Conservation (phyloP, 2,888 invertebrate genomes). For the Megalurothrips usitatus region DNA sequence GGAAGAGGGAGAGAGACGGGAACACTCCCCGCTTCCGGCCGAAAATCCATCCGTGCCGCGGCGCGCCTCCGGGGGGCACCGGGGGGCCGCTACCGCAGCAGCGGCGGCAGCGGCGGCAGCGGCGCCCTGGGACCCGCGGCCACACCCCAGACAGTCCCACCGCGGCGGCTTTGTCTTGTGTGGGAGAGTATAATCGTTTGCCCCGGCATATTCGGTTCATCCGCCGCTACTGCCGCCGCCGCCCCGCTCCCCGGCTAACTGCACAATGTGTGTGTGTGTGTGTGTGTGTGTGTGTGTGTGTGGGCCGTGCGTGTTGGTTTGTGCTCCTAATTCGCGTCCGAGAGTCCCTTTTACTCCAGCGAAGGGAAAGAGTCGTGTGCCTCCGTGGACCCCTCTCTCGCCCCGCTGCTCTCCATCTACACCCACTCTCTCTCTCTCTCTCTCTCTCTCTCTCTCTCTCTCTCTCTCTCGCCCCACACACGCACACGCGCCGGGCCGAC, state of each 20-base stretch:
- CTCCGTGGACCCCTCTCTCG: background rate
- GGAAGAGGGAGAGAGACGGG: too few species aligned
- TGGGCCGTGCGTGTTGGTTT: background rate
- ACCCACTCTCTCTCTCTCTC: background rate
- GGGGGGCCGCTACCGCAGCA: too few species aligned
- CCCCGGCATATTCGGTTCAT: background rate
- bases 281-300: background rate
- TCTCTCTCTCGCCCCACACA: background rate
- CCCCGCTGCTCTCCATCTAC: background rate
- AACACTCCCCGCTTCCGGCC: too few species aligned
- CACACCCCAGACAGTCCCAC: background rate
- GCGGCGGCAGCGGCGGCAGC: too few species aligned
- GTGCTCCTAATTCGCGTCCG: constrained; percentile 1
- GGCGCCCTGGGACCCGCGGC: background rate
- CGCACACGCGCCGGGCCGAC: too few species aligned
- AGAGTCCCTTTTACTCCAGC: background rate
- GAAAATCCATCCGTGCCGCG: too few species aligned
- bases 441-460: background rate
- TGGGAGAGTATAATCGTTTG: background rate
- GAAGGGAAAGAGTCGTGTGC: background rate
- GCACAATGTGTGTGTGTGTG: background rate
- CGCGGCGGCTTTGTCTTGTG: background rate
- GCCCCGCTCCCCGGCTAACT: background rate
- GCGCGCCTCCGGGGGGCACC: too few species aligned
- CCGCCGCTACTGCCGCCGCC: background rate